These are phyloP conservation scores for Creontiades dilutus DNA, from an alignment of 2,888 invertebrate species.

Conservation along the genomic window DNA sequence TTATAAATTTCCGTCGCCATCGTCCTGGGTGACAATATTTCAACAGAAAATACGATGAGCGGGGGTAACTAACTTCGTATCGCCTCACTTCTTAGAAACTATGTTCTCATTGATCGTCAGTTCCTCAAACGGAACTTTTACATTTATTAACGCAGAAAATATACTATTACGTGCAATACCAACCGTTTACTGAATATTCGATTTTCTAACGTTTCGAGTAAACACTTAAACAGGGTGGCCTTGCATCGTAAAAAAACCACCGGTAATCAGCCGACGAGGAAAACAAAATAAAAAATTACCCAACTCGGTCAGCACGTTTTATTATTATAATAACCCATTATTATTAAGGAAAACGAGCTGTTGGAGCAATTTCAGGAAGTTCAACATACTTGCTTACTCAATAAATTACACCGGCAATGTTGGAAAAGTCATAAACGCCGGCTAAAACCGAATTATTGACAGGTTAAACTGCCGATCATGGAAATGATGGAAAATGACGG, in stretches of 20 bases:
- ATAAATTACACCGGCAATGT: neutral
- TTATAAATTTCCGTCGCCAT: too few species aligned
- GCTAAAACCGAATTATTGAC: neutral
- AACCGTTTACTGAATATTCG: too few species aligned
- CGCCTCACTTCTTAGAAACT: too few species aligned
- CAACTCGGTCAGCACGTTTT: neutral
- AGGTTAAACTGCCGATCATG: constrained; percentile 19
- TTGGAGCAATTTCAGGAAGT: neutral
- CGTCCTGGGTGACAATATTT: too few species aligned
- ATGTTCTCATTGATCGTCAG: too few species aligned
- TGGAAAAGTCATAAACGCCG: neutral
- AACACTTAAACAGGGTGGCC: neutral
- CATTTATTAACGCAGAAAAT: too few species aligned
- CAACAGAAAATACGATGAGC: too few species aligned
- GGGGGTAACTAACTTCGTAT: too few species aligned
- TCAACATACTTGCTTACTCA: constrained; percentile 1
- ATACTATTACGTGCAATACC: too few species aligned
- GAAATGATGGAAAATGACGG: neutral
- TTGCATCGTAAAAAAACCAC: neutral
- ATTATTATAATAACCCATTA: constrained; percentile 25
- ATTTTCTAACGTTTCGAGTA: neutral
- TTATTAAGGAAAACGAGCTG: constrained; percentile 15
- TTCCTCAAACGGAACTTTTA: too few species aligned
- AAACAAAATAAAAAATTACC: neutral
- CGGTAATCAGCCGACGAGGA: constrained; percentile 3